Base-by-base conservation (phyloP, 2,797 vertebrate species). In the Chromobotia macracanthus region DNA sequence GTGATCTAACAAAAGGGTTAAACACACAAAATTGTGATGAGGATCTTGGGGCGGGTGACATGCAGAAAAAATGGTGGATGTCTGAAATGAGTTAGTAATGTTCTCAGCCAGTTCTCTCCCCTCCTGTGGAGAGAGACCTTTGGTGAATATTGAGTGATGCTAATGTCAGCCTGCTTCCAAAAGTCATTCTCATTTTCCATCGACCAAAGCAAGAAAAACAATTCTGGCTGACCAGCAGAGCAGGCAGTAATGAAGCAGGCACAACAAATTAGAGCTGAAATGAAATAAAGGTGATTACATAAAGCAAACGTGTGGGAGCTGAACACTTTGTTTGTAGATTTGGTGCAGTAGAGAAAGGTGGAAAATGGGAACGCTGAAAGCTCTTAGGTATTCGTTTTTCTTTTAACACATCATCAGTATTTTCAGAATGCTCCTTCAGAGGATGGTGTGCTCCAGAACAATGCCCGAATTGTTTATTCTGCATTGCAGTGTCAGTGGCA, bases 131-230 rank as follows among this genome's bases (percentile, higher is more conserved):
- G 83, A 81, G 79, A 85, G 85, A 86, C 85, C 85, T 86, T 84
- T 86, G 83, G 85, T 86, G 82, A 86, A 86, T 86, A 86, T 86
- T 85, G 85, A 86, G 84, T 83, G 85, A 86, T 85, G 84, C 82
- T 86, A 86, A 86, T 86, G 85, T 86, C 83, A 85, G 83, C 41
- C 82, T 82, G 80, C 80, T 77, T 85, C 75, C 83, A 85, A 85
- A 85, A 86, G 85, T 84, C 85, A 82, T 83, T 86, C 82, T 85
- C 82, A 83, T 85, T 86, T 85, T 86, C 84, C 77, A 85, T 85
- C 83, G 83, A 85, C 83, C 80, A 80, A 82, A 79, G 82, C 71
- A 84, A 80, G 71, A 79, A 86, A 85, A 82, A 84, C 80, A 85
- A 84, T 86, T 85, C 82, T 75, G 80, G 73, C 77, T 64, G 72